Evolutionary conservation across 37 sponge, comb jelly and placozoan genomes (phyloP), one percentile per base, ranked within the genome.

Genomic region (Mnemiopsis leidyi): DNA sequence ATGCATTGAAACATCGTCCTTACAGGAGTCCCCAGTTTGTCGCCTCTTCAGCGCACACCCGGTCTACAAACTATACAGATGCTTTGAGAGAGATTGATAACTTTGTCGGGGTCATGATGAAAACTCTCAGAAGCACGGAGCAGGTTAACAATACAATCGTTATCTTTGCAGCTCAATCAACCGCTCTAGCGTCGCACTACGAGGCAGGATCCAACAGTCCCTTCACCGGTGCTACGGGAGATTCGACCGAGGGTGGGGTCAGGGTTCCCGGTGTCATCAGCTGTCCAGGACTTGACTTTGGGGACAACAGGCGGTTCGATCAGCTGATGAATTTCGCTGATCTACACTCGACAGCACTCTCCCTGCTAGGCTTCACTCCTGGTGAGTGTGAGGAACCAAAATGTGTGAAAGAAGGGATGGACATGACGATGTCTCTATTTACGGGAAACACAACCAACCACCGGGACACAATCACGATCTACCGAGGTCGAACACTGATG

Each of bases 51-150:
- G 26, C 34, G 1, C 3, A 35, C 20, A 28, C 90, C 35, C 32
- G 90, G 30, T 23, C 23, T 0, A 40, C 61, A 23, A 21, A 26
- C 61, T 85, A 39, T 61, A n/a, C 90, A n/a, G 90, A 85, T 29
- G 90, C 90, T 2, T 61, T 85, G 30, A 85, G 40, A 39, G 90
- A 85, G 90, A 36, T 85, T 40, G 90, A 85, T 25, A 25, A 25
- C 25, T 39, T 85, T 35, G 90, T 85, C 7, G 61, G 61, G 35
- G 61, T 38, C n/a, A 61, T 85, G 0, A 3, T n/a, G 0, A 32
- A 77, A 34, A 36, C 79, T 31, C 79, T 77, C 35, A 1, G 33
- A 0, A 3, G 18, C 1, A 37, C 30, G 24, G 90, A 33, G 25
- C 38, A 25, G 25, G 28, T 3, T 0, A 61, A 85, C 30, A 40